phyloP scores from a whole-genome alignment of 2,113 vertebrate genomes.

The Nestor notabilis region DNA sequence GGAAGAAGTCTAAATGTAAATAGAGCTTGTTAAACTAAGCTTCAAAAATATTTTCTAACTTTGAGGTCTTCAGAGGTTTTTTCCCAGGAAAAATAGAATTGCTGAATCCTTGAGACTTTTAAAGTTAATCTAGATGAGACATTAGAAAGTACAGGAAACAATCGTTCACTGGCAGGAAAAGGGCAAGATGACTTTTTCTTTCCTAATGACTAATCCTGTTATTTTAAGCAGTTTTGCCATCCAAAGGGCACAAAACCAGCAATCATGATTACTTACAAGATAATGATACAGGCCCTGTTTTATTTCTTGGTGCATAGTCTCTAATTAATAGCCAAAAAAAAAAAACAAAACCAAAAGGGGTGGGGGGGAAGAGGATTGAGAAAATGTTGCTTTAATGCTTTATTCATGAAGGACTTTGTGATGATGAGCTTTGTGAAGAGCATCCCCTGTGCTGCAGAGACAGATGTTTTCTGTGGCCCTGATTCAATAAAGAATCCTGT shows the following conservation, averaged over 20 bases:
- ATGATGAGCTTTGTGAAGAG: slow-evolving; percentile 8
- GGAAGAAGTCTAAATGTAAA: not conserved
- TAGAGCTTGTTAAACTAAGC: not conserved
- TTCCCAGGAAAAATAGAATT: not conserved
- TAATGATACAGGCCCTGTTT: not conserved
- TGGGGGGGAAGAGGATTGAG: not conserved
- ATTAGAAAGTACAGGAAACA: slow-evolving; percentile 37
- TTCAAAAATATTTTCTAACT: not conserved
- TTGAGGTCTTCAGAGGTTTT: not conserved
- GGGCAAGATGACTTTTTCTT: slow-evolving; percentile 9
- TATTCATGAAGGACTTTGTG: slow-evolving; percentile 1
- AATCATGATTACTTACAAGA: not conserved
- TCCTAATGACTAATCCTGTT: slow-evolving; percentile 8
- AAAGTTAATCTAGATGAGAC: not conserved
- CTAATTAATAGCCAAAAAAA: not conserved
- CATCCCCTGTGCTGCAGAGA: slow-evolving; percentile 3
- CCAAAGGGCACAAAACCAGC: not conserved
- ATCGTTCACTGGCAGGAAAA: slow-evolving; percentile 1
- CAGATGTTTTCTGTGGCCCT: slow-evolving; percentile 48
- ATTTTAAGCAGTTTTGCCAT: slow-evolving; percentile 18
- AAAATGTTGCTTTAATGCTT: not conserved
- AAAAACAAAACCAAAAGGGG: not conserved
- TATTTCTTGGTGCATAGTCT: not conserved
- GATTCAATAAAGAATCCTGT: slow-evolving; percentile 40
- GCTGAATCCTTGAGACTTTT: not conserved